Percentiles rank a stretch among this genome's conserved stretches.
Evolutionary conservation across 2,113 vertebrate species (phyloP).

Genomic region (Eptesicus fuscus): DNA sequence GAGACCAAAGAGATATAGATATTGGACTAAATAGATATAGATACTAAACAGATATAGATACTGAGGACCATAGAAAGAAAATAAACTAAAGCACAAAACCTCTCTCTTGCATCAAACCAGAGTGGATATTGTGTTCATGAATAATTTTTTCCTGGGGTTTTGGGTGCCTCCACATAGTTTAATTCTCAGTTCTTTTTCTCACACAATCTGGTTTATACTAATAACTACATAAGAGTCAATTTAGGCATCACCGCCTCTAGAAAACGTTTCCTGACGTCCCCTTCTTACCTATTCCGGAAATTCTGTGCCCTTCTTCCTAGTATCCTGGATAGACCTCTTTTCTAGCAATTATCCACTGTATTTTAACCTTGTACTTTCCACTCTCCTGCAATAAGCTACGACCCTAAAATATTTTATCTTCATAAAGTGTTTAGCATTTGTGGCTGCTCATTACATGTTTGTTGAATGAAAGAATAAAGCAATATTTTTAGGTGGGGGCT

Average conservation of each 20-base stretch:
- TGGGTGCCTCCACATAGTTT: background rate
- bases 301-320: background rate
- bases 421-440: background rate
- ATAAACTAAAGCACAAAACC: background rate
- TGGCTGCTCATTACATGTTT: background rate
- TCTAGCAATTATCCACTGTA: background rate
- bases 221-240: background rate
- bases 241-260: background rate
- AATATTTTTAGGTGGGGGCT: background rate
- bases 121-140: background rate
- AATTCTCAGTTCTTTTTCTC: background rate
- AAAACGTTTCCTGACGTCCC: background rate
- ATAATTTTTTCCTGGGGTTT: background rate
- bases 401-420: background rate
- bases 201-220: background rate
- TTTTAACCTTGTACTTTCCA: background rate
- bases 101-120: background rate
- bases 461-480: background rate
- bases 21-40: background rate
- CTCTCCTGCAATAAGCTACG: background rate
- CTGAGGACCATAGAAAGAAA: background rate
- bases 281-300: background rate
- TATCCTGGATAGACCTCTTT: background rate
- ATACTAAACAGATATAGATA: background rate
- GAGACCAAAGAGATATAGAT: background rate